Evolutionary conservation across 2,113 vertebrate species (phyloP).

Genomic region (Pangasianodon hypophthalmus): DNA sequence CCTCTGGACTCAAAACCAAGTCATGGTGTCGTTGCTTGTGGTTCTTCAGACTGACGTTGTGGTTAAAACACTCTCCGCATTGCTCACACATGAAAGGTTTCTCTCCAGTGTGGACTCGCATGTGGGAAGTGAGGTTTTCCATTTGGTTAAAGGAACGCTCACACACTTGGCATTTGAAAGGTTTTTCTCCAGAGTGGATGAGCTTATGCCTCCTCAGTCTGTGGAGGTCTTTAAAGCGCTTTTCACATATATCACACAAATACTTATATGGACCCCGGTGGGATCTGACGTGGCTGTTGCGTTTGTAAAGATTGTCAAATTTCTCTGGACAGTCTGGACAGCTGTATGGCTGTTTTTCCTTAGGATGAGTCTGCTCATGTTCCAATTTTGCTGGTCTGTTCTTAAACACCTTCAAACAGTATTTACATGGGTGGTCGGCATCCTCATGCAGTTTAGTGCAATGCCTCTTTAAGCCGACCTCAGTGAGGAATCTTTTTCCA

Average conservation of each 20-base stretch:
- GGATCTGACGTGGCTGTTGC: background rate
- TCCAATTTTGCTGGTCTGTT: conserved; percentile 15
- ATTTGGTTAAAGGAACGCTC: conserved; percentile 33
- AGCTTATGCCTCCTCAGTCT: conserved; percentile 22
- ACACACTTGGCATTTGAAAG: conserved; percentile 23
- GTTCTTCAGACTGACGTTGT: conserved; percentile 29
- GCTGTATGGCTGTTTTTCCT: conserved; percentile 21
- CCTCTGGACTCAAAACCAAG: background rate
- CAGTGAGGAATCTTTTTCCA: conserved; percentile 19
- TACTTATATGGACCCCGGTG: conserved; percentile 9
- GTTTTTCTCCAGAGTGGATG: conserved; percentile 25
- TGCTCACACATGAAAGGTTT: conserved; percentile 31
- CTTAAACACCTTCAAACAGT: conserved; percentile 25
- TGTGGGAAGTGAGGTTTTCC: conserved; percentile 26
- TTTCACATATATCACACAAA: conserved; percentile 6
- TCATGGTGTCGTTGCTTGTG: background rate
- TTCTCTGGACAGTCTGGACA: conserved; percentile 24
- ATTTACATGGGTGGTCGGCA: conserved; percentile 9
- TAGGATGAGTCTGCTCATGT: conserved; percentile 21
- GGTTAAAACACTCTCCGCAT: conserved; percentile 15
- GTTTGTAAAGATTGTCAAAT: conserved; percentile 15
- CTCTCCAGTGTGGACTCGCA: conserved; percentile 26
- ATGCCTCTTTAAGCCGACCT: conserved; percentile 12
- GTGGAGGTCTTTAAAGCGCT: conserved; percentile 8
- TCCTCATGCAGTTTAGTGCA: conserved; percentile 3